Percentiles rank a stretch among this genome's conserved stretches.
These are phyloP conservation scores for Parus major DNA, from an alignment of 2,113 vertebrate species.

Conservation along the genomic window DNA sequence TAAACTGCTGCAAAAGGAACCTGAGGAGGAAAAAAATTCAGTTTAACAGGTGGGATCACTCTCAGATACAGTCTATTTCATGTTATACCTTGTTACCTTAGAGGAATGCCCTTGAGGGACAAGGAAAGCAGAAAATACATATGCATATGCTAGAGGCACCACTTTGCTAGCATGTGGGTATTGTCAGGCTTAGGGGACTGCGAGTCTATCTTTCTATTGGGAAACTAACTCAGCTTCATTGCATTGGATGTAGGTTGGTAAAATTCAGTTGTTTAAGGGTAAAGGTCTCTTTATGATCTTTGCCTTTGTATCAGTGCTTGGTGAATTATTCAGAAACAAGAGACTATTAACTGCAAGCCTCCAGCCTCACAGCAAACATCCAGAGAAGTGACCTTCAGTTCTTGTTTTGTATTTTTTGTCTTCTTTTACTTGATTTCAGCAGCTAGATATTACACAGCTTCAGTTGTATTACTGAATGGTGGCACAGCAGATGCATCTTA, in stretches of 20 bases:
- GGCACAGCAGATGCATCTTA: background rate
- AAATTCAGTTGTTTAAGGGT: background rate
- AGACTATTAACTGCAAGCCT: background rate
- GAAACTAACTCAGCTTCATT: background rate
- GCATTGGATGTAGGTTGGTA: background rate
- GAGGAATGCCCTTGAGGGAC: background rate
- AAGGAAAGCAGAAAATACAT: background rate
- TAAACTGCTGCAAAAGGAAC: background rate
- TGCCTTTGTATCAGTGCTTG: background rate
- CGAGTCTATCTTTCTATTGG: background rate
- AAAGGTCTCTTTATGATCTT: background rate
- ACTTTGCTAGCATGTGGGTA: background rate
- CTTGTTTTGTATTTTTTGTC: background rate
- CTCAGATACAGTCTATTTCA: background rate
- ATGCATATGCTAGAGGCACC: rapidly evolving
- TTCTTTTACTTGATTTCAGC: background rate
- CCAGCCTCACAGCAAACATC: background rate
- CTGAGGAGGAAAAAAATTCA: background rate
- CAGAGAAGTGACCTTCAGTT: background rate
- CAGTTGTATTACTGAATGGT: background rate
- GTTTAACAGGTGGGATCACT: background rate
- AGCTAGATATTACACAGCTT: background rate
- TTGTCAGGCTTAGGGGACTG: background rate
- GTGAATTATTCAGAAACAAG: background rate
- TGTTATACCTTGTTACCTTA: background rate